These are phyloP conservation scores for Rattus rattus DNA, from an alignment of 2,113 vertebrate species.

Conservation along the genomic window DNA sequence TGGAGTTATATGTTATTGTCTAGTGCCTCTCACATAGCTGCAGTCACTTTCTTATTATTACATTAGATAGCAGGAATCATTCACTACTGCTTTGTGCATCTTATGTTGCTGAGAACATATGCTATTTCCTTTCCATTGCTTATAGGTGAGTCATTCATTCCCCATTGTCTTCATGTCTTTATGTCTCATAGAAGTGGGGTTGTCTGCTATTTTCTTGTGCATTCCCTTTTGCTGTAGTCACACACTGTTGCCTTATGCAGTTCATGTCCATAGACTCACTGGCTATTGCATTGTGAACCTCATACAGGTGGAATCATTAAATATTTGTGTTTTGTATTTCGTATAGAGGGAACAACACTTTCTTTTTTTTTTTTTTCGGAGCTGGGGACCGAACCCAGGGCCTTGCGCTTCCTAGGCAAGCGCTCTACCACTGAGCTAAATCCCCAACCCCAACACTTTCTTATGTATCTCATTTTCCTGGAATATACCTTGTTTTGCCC, in stretches of 20 bases:
- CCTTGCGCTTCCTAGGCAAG: too few relatives aligned
- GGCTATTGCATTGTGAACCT: background rate
- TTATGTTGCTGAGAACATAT: background rate
- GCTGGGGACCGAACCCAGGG: too few relatives aligned
- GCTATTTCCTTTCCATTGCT: background rate
- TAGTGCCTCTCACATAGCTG: background rate
- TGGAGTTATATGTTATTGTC: too few relatives aligned
- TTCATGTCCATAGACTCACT: background rate
- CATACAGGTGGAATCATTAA: background rate
- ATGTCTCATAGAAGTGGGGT: background rate
- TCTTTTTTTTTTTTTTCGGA: too few relatives aligned
- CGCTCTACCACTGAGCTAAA: too few relatives aligned
- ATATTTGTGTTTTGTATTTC: background rate
- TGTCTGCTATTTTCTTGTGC: background rate
- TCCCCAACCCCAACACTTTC: too few relatives aligned
- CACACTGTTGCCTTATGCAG: background rate
- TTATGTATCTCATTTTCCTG: background rate
- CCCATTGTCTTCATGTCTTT: background rate
- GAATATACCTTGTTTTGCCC: background rate
- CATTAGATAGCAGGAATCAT: background rate
- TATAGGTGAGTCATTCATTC: background rate
- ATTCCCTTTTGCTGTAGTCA: background rate
- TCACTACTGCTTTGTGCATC: background rate
- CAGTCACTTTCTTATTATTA: background rate
- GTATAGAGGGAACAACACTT: background rate